These are phyloP conservation scores for Cirrhinus molitorella DNA, from an alignment of 2,797 vertebrate genomes.

Conservation along the genomic window DNA sequence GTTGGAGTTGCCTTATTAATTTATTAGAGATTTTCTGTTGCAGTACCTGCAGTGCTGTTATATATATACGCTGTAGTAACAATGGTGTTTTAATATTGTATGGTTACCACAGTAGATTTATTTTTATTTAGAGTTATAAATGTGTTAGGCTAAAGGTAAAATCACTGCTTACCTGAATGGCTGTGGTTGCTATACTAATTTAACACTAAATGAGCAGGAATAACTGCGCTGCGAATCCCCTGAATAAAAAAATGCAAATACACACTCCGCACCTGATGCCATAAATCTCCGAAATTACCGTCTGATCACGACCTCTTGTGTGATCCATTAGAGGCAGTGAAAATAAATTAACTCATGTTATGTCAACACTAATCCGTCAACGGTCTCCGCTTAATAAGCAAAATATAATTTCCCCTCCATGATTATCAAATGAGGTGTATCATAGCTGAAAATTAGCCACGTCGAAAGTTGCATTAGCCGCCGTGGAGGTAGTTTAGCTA, in stretches of 20 bases:
- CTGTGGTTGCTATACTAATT: conserved; percentile 38
- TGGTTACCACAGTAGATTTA: background rate
- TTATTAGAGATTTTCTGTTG: no score
- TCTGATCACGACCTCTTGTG: conserved; percentile 77
- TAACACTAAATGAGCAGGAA: conserved; percentile 42
- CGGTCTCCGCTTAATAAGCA: conserved; percentile 72
- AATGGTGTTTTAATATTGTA: background rate
- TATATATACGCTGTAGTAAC: background rate
- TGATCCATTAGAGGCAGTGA: conserved; percentile 77
- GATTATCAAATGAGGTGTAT: conserved; percentile 72
- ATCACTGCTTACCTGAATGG: conserved; percentile 17
- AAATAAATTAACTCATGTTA: conserved; percentile 79
- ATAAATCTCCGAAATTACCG: conserved; percentile 77
- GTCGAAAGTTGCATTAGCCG: conserved; percentile 24
- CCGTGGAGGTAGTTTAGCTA: conserved; percentile 18
- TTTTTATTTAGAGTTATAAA: background rate
- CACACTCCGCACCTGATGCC: conserved; percentile 68
- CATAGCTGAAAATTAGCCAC: conserved; percentile 46
- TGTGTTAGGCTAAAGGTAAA: background rate
- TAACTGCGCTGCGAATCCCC: conserved; percentile 35
- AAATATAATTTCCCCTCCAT: conserved; percentile 74
- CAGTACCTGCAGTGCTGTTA: background rate
- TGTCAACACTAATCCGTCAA: conserved; percentile 76
- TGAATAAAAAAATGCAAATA: conserved; percentile 70
- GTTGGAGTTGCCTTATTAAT: no score